Evolutionary conservation across 1,140 invertebrate genomes (phyloP).

Genomic region (Leptinotarsa lineolata): DNA sequence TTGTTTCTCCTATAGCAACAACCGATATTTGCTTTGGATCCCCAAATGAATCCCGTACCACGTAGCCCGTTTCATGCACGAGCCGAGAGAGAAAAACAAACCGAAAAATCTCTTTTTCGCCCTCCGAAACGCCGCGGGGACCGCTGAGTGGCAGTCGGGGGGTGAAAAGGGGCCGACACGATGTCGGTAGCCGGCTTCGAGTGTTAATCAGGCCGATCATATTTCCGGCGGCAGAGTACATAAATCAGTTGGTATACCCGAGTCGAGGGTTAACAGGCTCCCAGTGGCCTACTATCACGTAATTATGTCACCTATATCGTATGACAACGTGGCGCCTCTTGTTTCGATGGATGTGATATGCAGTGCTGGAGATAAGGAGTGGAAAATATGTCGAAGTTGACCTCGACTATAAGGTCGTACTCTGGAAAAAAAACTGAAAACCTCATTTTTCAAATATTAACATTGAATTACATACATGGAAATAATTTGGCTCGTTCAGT

Average conservation of each 20-base stretch:
- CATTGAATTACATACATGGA: no score
- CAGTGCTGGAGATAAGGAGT: background rate
- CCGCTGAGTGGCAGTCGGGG: background rate
- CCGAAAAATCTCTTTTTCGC: no score
- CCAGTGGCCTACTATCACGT: conserved; percentile 49
- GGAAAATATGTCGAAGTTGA: background rate
- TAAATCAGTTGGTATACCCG: conserved; percentile 46
- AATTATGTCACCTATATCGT: conserved; percentile 49
- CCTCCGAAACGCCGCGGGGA: no score
- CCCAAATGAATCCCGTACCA: no score
- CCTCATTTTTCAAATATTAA: no score
- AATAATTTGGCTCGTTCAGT: no score
- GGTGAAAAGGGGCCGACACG: background rate
- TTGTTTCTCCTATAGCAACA: no score
- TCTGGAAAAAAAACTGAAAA: no score
- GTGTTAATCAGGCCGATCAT: conserved; percentile 34
- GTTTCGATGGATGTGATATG: background rate
- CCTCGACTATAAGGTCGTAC: no score
- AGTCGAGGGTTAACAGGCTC: conserved; percentile 49
- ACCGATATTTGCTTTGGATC: no score
- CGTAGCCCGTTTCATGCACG: no score
- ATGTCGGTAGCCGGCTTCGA: conserved; percentile 14
- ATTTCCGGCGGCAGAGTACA: conserved; percentile 33
- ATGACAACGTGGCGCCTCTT: conserved; percentile 14
- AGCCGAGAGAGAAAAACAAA: no score